A percentile compares a stretch with the other conserved stretches of the same genome.
phyloP scores from a whole-genome alignment of 2,113 vertebrate species.

The Lanius collurio region DNA sequence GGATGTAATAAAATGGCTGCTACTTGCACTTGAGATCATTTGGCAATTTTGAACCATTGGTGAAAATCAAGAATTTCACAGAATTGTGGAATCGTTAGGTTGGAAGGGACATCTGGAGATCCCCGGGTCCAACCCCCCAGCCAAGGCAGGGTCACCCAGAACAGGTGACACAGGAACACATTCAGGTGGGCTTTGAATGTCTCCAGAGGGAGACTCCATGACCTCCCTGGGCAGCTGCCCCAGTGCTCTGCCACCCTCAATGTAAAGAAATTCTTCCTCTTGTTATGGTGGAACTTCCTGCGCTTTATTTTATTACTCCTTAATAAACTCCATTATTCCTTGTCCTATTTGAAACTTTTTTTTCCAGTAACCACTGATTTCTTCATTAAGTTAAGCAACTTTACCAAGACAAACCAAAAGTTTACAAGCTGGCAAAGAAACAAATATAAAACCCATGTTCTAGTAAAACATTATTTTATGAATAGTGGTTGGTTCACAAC shows the following conservation, averaged over 20 bases:
- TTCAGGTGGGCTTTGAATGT: not conserved
- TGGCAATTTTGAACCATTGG: not conserved
- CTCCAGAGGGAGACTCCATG: too few relatives aligned
- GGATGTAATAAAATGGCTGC: not conserved
- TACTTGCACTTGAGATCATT: not conserved
- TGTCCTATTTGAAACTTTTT: not conserved
- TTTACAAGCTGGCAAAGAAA: slow-evolving; percentile 2
- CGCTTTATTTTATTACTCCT: not conserved
- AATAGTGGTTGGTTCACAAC: slow-evolving; percentile 57
- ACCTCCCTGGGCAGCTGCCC: not conserved
- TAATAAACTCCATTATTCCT: not conserved
- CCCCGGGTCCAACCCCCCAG: fast-evolving
- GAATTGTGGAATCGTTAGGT: fast-evolving
- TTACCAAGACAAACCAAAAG: not conserved
- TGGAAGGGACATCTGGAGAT: not conserved
- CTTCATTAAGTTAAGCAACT: not conserved
- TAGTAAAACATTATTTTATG: slow-evolving; percentile 43
- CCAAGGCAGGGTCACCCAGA: not conserved
- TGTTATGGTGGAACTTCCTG: not conserved
- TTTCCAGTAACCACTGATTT: not conserved
- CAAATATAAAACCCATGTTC: slow-evolving; percentile 32
- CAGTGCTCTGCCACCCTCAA: not conserved
- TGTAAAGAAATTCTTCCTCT: not conserved
- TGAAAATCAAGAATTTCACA: not conserved
- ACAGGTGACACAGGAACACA: not conserved